phyloP scores from a whole-genome alignment of 2,888 invertebrate genomes.

The Asteroscopus sphinx region DNA sequence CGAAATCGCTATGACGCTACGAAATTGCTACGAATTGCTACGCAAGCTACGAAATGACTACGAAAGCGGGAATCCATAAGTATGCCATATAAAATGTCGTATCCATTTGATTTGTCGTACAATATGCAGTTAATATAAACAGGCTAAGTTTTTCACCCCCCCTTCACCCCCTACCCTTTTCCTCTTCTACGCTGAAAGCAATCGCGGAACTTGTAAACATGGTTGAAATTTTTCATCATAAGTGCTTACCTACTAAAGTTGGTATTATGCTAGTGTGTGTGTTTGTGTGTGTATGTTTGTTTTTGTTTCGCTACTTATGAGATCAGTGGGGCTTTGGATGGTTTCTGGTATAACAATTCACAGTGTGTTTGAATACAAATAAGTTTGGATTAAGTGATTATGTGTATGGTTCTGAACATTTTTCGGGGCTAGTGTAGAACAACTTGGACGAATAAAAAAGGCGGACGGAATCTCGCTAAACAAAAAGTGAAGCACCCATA shows the following conservation, averaged over 20 bases:
- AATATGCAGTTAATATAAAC: conserved; percentile 56
- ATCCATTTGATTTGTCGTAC: conserved; percentile 48
- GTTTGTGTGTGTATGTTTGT: conserved; percentile 9
- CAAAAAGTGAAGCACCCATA: too few relatives aligned
- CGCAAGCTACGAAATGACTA: conserved; percentile 39
- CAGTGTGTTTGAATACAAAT: background rate
- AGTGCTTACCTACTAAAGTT: conserved; percentile 44
- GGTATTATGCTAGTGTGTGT: conserved; percentile 18
- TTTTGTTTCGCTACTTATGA: conserved; percentile 15
- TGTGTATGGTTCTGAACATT: background rate
- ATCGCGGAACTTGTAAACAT: conserved; percentile 43
- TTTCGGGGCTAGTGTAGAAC: too few relatives aligned
- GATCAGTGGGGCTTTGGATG: conserved; percentile 3
- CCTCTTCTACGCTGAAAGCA: conserved; percentile 26
- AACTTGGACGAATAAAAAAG: too few relatives aligned
- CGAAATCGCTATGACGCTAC: conserved; percentile 32
- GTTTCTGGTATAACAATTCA: background rate
- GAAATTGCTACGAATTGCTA: conserved; percentile 30
- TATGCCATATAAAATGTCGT: conserved; percentile 33
- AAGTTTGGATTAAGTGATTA: background rate
- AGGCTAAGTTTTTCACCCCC: conserved; percentile 29
- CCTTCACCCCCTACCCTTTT: conserved; percentile 2
- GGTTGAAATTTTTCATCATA: conserved; percentile 54
- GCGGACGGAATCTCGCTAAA: too few relatives aligned
- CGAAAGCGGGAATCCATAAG: conserved; percentile 24